Evolutionary conservation across 2,113 vertebrate species (phyloP).

Genomic region (Cathartes aura): DNA sequence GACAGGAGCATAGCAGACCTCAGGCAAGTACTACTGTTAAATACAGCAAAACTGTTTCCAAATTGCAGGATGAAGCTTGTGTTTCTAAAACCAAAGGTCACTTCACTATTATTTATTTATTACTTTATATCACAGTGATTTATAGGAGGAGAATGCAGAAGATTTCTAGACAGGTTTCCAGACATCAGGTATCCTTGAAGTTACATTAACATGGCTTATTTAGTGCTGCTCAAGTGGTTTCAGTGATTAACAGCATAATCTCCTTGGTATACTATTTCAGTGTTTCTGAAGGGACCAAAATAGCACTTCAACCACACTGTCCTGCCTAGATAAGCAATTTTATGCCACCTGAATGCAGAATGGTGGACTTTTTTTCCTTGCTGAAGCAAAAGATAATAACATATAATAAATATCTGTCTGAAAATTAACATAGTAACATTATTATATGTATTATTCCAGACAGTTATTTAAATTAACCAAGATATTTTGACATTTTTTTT

Average conservation of each 20-base stretch:
- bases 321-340: conserved; percentile 20
- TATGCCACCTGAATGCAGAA: background rate
- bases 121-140: background rate
- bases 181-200: background rate
- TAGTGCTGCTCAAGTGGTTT: background rate
- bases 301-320: background rate
- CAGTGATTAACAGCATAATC: background rate
- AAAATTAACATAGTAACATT: too few species aligned
- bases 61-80: background rate
- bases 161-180: background rate
- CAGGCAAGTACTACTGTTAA: background rate
- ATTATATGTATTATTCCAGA: background rate
- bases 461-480: background rate
- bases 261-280: background rate
- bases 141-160: background rate
- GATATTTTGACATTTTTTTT: background rate
- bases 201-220: background rate
- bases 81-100: background rate
- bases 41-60: background rate
- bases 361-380: background rate
- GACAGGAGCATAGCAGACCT: background rate
- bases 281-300: background rate
- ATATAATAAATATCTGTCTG: too few species aligned
- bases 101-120: background rate
- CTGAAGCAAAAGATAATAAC: background rate